Evolutionary conservation across 2,888 invertebrate genomes (phyloP), one percentile per base, ranked within the genome.

Genomic region (Drosophila affinis): DNA sequence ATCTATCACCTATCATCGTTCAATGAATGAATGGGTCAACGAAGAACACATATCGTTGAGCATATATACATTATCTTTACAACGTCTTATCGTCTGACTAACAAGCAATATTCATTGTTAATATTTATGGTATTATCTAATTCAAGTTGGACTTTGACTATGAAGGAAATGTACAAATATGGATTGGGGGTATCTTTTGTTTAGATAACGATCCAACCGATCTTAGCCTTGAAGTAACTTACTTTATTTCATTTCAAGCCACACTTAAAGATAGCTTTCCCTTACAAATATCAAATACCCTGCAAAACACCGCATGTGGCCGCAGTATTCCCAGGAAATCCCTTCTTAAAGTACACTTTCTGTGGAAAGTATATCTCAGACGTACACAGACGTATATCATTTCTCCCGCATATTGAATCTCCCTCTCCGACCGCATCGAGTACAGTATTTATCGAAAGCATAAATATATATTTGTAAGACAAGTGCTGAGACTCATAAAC

Each of bases 401-500:
- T 9, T 54, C 53, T 53, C 72, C 68, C 64, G 63, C 62, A 67
- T 81, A 74, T 78, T 64, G 62, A 9, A 72, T 62, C 61, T 77
- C 21, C 1, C 18, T 18, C 78, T 60, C 72, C 56, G 44, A 45
- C 32, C 62, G 27, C 49, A n/a, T 17, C 59, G 48, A n/a, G 14
- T 58, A 34, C 47, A n/a, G 14, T 58, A 34, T 52, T 64, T 29
- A 39, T 21, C 18, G 27, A 44, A 46, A 58, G 68, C 52, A 57
- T 60, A 52, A 59, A 72, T 49, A 67, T 32, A 45, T 24, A 24
- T 55, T 46, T 46, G 27, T 60, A 32, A 24, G 55, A 54, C 57
- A 60, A 75, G 60, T 73, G 55, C 39, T 57, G 46, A 58, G 21
- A 65, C 77, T 71, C 72, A 78, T 85, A 88, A 82, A 88, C 86